A percentile compares a stretch with the other conserved stretches of the same genome.
Evolutionary conservation across 2,797 vertebrate genomes (phyloP).

Genomic region (Chromis chromis): DNA sequence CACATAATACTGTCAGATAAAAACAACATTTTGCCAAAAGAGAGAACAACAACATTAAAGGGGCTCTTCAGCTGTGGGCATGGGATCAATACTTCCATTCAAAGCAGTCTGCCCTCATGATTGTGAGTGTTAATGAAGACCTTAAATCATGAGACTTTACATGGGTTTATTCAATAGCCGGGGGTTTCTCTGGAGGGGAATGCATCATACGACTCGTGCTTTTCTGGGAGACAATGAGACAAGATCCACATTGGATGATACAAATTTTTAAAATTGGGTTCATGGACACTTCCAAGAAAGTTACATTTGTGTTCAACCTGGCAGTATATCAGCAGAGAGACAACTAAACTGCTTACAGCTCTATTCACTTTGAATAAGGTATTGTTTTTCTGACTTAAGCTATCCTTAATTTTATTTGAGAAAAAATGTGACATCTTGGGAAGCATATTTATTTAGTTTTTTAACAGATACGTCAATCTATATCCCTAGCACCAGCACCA

Average conservation of each 20-base stretch:
- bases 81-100: constrained; percentile 54
- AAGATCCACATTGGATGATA: not conserved
- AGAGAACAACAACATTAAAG: constrained; percentile 55
- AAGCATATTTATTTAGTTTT: not conserved
- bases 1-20: constrained; percentile 63
- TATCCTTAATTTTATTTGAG: not conserved
- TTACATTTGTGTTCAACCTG: not conserved
- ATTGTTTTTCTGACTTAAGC: not conserved
- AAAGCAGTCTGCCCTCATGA: constrained; percentile 58
- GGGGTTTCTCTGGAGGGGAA: constrained; percentile 33
- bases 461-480: no score
- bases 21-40: constrained; percentile 62
- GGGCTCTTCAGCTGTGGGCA: constrained; percentile 39
- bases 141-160: constrained; percentile 17
- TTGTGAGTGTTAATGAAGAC: constrained; percentile 49
- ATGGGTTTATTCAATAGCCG: constrained; percentile 33
- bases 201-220: constrained; percentile 16
- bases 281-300: not conserved
- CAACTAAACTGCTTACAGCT: not conserved
- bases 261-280: not conserved
- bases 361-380: not conserved
- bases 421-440: not conserved
- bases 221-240: constrained; percentile 4
- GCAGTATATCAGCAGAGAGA: not conserved
- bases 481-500: not conserved